Evolutionary conservation across 1,140 invertebrate genomes (phyloP).

Genomic region (Drosophila kepulauana): DNA sequence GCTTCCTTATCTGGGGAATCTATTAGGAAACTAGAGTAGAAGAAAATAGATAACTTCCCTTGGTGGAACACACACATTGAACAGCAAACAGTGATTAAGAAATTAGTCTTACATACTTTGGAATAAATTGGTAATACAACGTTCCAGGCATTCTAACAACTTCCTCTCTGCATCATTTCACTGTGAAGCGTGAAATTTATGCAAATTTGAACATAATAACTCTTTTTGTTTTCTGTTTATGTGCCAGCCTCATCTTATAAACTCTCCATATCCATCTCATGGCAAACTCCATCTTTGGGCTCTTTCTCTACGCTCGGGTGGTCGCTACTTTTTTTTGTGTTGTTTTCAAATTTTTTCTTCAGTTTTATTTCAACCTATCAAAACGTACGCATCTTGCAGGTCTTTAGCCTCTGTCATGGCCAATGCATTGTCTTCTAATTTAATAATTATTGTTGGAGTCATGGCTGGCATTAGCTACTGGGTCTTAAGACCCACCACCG

Average conservation of each 20-base stretch:
- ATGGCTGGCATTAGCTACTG: conserved; percentile 63
- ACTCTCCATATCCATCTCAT: conserved; percentile 20
- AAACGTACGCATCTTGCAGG: conserved; percentile 70
- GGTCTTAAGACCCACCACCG: conserved; percentile 60
- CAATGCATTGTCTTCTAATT: conserved; percentile 75
- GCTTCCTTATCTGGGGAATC: neutral
- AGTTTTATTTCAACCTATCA: conserved; percentile 48
- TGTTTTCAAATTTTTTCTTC: neutral
- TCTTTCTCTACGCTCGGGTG: conserved; percentile 69
- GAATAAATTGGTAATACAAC: conserved; percentile 2
- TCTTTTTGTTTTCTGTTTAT: conserved; percentile 73
- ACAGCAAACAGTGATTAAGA: conserved; percentile 39
- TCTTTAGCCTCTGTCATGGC: conserved; percentile 40
- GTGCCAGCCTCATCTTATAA: conserved; percentile 46
- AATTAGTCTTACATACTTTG: conserved; percentile 37
- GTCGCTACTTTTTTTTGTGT: conserved; percentile 47
- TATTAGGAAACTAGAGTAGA: neutral
- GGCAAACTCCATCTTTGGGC: conserved; percentile 39
- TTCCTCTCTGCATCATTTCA: conserved; percentile 60
- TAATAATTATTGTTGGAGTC: conserved; percentile 71
- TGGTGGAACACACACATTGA: conserved; percentile 28
- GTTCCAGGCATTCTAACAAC: conserved; percentile 33
- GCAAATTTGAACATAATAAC: conserved; percentile 82
- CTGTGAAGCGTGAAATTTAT: conserved; percentile 77
- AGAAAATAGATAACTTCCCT: conserved; percentile 1